Base-by-base conservation (phyloP, 64 coral and sea anemone genomes). In the Montipora sp. region DNA sequence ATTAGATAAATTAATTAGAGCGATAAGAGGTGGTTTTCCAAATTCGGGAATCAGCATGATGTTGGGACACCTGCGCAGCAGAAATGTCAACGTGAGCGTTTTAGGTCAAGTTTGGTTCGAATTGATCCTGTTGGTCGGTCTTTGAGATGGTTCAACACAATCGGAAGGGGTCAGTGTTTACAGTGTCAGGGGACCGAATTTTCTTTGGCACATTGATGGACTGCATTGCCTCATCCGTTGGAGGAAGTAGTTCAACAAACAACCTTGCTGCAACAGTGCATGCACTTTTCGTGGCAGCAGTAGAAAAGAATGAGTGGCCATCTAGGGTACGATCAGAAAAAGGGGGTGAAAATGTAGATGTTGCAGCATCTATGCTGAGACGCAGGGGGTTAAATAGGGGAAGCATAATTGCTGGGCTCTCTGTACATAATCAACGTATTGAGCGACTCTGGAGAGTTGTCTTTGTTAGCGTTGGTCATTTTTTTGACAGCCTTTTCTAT, bases 151-250 rank as follows among this genome's bases (percentile, higher is more conserved):
- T 59, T 66, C 16, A 83, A 59, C 14, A 66, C 63, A 19, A 83
- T 83, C 45, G 10, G 22, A 63, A 44, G 20, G 80, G 23, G n/a
- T n/a, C n/a, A n/a, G 80, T 63, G 63, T 47, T 58, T 83, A 83
- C 63, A 22, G 48, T 51, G 49, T 81, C 60, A 58, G 48, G 12
- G 47, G 60, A 3, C 73, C 36, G 45, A 76, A 76, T 85, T 57
- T 18, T 81, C 48, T 69, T 47, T 85, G 14, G 82, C 60, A 70
- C 82, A 85, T 85, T 47, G 82, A 85, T 48, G 82, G 63, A 70
- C 24, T 69, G 1, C 82, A 85, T n/a, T 48, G 59, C 45, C 43
- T 85, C 14, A 48, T 85, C 44, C 59, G 60, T 44, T 85, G 82
- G 45, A 49, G 48, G 19, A 69, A 48, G 36, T 48, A 72, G 82